These are phyloP conservation scores for Hydrozoanthus gracilis DNA, from an alignment of 92 coral and sea anemone species.

Conservation along the genomic window DNA sequence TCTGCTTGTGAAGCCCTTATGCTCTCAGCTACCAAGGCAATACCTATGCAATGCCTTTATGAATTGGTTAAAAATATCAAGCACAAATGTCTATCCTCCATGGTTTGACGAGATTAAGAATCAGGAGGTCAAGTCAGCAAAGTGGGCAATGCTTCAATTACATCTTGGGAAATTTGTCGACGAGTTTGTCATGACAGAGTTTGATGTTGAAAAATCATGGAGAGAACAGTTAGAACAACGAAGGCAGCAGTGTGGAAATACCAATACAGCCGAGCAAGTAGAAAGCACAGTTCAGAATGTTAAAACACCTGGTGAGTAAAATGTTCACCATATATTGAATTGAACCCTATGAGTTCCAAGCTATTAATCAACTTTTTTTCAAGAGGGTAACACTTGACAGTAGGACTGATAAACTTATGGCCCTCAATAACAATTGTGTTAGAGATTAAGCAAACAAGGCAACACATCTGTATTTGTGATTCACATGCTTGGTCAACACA, in stretches of 20 bases:
- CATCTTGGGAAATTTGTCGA: slow-evolving; percentile 41
- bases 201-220: slow-evolving; percentile 36
- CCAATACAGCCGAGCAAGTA: neutral
- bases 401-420: no score
- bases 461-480: no score
- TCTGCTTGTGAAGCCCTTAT: slow-evolving; percentile 15
- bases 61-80: slow-evolving; percentile 5
- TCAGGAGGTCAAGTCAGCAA: slow-evolving; percentile 12
- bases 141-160: slow-evolving; percentile 5
- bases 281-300: neutral
- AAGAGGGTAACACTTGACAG: no score
- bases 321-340: no score
- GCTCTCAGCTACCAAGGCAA: slow-evolving; percentile 44
- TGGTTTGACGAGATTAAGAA: neutral
- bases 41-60: slow-evolving; percentile 42
- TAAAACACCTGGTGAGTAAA: slow-evolving; percentile 17
- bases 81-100: neutral
- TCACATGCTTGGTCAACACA: no score
- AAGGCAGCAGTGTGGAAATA: slow-evolving; percentile 1
- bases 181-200: slow-evolving; percentile 39
- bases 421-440: no score
- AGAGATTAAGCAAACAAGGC: no score
- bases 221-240: slow-evolving; percentile 13
- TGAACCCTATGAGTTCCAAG: no score
- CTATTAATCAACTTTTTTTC: no score